Conservation (phyloP, 2,888 invertebrate genomes). For the Lacanobia oleracea region DNA sequence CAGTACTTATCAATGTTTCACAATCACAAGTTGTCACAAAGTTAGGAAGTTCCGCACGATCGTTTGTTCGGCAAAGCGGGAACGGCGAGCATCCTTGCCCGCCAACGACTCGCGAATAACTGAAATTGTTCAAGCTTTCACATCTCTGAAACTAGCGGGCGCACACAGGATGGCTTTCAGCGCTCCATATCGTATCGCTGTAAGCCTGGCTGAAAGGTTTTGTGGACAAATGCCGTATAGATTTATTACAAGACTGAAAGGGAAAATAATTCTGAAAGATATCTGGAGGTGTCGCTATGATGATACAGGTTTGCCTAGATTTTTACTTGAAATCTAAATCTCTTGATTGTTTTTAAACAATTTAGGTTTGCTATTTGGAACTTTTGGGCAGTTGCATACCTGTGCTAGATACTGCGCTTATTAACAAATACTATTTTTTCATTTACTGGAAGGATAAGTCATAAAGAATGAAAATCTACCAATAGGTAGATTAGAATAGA, state of each 20-base stretch:
- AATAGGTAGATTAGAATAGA: too few relatives aligned
- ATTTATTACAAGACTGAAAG: slow-evolving; percentile 14
- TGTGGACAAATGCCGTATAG: slow-evolving; percentile 5
- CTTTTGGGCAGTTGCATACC: not conserved
- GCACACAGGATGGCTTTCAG: slow-evolving; percentile 64
- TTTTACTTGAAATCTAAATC: not conserved
- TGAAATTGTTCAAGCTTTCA: slow-evolving; percentile 76
- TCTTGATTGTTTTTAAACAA: not conserved
- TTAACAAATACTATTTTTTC: not conserved
- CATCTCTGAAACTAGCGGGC: slow-evolving; percentile 60
- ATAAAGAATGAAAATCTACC: too few relatives aligned
- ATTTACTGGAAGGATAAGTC: too few relatives aligned
- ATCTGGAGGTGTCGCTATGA: not conserved
- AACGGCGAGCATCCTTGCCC: slow-evolving; percentile 74
- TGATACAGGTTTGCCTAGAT: not conserved
- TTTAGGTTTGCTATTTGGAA: not conserved
- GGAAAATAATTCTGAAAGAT: not conserved
- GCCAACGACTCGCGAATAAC: slow-evolving; percentile 77
- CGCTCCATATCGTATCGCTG: slow-evolving; percentile 44
- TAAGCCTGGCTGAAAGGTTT: slow-evolving; percentile 58
- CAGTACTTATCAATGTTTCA: slow-evolving; percentile 44
- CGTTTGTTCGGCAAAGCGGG: slow-evolving; percentile 47
- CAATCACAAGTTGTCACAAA: slow-evolving; percentile 67
- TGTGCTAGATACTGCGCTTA: not conserved
- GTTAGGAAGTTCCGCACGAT: slow-evolving; percentile 72